phyloP scores from a whole-genome alignment of 2,888 invertebrate genomes.

The Machimus atricapillus region DNA sequence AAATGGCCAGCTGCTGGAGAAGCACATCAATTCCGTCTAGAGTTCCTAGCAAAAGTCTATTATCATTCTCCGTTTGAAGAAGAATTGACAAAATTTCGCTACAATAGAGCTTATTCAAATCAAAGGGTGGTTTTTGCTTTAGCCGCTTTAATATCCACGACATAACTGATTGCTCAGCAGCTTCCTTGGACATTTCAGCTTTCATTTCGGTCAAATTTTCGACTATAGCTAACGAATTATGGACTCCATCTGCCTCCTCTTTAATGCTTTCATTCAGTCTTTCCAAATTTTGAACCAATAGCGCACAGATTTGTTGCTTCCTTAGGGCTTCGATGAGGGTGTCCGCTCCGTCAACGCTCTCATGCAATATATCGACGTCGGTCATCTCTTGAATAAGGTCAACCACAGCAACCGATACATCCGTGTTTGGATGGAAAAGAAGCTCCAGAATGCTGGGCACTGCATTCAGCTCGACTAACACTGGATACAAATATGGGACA shows the following conservation, averaged over 20 bases:
- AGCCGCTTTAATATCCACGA: conserved; percentile 92
- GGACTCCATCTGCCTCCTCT: conserved; percentile 95
- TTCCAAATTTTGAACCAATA: conserved; percentile 91
- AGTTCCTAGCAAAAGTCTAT: conserved; percentile 83
- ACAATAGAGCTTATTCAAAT: conserved; percentile 93
- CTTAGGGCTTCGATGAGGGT: conserved; percentile 86
- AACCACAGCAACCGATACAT: conserved; percentile 63
- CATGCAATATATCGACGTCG: conserved; percentile 94
- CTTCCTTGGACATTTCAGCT: conserved; percentile 82
- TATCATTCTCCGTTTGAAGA: conserved; percentile 87
- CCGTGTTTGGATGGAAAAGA: conserved; percentile 95
- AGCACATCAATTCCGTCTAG: conserved; percentile 95
- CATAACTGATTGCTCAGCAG: conserved; percentile 88
- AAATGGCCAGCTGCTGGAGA: conserved; percentile 92
- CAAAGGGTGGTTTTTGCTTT: conserved; percentile 87
- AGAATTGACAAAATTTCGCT: conserved; percentile 96
- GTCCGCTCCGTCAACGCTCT: conserved; percentile 90
- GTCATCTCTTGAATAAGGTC: conserved; percentile 83
- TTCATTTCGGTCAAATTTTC: conserved; percentile 95
- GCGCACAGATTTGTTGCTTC: conserved; percentile 87
- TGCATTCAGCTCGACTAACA: conserved; percentile 87
- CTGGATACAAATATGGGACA: conserved; percentile 92
- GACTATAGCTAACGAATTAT: conserved; percentile 87
- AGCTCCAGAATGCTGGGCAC: conserved; percentile 91
- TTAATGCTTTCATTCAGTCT: conserved; percentile 91